A percentile compares a stretch with the other conserved stretches of the same genome.
Conservation (phyloP, 1,140 invertebrate genomes). For the Lethrus apterus region DNA sequence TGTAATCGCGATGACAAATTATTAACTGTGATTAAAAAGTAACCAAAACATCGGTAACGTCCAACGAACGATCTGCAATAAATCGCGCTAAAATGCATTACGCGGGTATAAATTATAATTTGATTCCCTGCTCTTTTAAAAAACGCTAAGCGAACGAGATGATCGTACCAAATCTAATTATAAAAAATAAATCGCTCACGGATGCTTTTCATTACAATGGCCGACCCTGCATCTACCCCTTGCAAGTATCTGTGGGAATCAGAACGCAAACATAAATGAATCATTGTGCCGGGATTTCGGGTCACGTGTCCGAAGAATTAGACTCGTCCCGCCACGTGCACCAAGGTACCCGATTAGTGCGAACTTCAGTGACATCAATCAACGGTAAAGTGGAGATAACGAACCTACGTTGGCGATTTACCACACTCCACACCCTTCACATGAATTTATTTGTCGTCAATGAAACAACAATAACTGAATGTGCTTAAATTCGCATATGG, state of each 20-base stretch:
- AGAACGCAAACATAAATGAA: conserved; percentile 26
- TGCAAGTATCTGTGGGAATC: conserved; percentile 30
- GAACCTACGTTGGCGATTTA: conserved; percentile 22
- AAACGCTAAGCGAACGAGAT: too few relatives aligned
- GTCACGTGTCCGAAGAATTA: conserved; percentile 27
- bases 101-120: too few relatives aligned
- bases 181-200: conserved; percentile 26
- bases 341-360: conserved; percentile 31
- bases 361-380: conserved; percentile 29
- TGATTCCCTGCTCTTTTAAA: too few relatives aligned
- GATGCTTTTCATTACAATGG: conserved; percentile 23
- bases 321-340: conserved; percentile 24
- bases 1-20: too few relatives aligned
- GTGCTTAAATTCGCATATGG: too few relatives aligned
- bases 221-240: conserved; percentile 3
- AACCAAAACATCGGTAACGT: too few relatives aligned
- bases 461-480: too few relatives aligned
- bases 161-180: conserved; percentile 25
- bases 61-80: too few relatives aligned
- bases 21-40: too few relatives aligned
- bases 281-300: conserved; percentile 28
- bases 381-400: conserved; percentile 33
- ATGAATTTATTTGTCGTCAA: background rate
- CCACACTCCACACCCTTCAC: conserved; percentile 13
- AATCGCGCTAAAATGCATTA: too few relatives aligned